Evolutionary conservation across 2,888 invertebrate species (phyloP).

Genomic region (Pseudoips prasinana): DNA sequence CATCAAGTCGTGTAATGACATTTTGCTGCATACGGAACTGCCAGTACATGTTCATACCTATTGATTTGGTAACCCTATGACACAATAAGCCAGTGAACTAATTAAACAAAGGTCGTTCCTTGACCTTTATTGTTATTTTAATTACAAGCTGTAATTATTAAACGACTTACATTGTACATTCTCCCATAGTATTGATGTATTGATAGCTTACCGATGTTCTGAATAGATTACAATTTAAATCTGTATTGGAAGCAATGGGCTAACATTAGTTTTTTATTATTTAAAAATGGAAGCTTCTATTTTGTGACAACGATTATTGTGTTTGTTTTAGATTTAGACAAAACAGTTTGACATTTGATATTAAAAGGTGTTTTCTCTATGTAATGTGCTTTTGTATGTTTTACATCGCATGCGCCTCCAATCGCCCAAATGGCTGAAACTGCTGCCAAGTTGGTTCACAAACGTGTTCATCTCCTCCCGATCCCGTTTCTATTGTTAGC

Average conservation of each 20-base stretch:
- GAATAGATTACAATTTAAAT: slow-evolving; percentile 15
- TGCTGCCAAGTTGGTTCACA: too few species aligned
- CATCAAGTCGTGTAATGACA: too few species aligned
- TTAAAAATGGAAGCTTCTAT: slow-evolving; percentile 8
- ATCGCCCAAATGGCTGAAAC: too few species aligned
- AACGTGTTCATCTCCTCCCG: too few species aligned
- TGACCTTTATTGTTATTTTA: slow-evolving; percentile 29
- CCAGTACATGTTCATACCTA: too few species aligned
- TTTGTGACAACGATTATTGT: slow-evolving; percentile 1
- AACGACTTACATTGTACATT: slow-evolving; percentile 13
- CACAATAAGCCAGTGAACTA: slow-evolving; percentile 17
- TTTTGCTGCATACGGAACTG: too few species aligned
- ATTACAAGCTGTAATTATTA: slow-evolving; percentile 17
- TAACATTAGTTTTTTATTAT: slow-evolving; percentile 3
- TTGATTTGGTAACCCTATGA: background rate
- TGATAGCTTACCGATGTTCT: slow-evolving; percentile 4
- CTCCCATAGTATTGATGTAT: slow-evolving; percentile 4
- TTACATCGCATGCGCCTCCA: too few species aligned
- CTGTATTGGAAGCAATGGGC: slow-evolving; percentile 2
- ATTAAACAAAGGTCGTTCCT: slow-evolving; percentile 19
- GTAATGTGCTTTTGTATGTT: too few species aligned
- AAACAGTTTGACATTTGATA: too few species aligned
- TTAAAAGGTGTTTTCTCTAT: too few species aligned
- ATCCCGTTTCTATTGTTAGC: slow-evolving; percentile 22
- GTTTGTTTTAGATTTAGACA: too few species aligned